Base-by-base conservation (phyloP, 2,797 vertebrate species). In the Acipenser transmontanus region DNA sequence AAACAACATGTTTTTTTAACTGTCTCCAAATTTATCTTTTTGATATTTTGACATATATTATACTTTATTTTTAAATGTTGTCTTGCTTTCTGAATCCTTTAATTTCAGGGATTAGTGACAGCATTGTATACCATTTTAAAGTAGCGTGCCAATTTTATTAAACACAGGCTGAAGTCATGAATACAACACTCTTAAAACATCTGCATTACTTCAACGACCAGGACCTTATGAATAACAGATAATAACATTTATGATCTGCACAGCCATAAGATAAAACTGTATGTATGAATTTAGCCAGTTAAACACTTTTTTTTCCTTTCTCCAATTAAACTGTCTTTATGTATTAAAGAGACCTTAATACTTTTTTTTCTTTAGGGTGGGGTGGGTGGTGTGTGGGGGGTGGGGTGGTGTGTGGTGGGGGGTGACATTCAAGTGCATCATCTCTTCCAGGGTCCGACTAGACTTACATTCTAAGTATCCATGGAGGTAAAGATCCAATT, bases 131-230 rank as follows among this genome's bases (percentile, higher is more conserved):
- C 34, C 34, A 34, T 34, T 34, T 66, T 63, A 49, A 60, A 63
- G 54, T 69, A 60, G 52, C 17, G 59, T 69, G 65, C 63, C 49
- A 52, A 14, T 63, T 66, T 34, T 54, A 54, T 69, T 72, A 51
- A 61, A 63, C 64, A 47, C 47, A 57, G 50, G 20, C 66, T 48
- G 20, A 65, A 56, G 49, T 51, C 54, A 64, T 49, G 8, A 10
- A 9, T n/a, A 62, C 13, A 56, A n/a, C 8, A 54, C 64, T 49
- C 51, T 12, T 48, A 48, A 65, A 65, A 65, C 64, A 65, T 48
- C 54, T 57, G 54, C 12, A 57, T 57, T 57, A 57, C 54, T n/a
- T n/a, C 54, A 11, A 34, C 7, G 10, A 61, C 65, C 47, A 34
- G 61, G 62, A 8, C 61, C 64, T 34, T 20, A 51, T 59, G 65